Evolutionary conservation across 2,797 vertebrate genomes (phyloP), one percentile per base, ranked within the genome.

Genomic region (Masticophis lateralis): DNA sequence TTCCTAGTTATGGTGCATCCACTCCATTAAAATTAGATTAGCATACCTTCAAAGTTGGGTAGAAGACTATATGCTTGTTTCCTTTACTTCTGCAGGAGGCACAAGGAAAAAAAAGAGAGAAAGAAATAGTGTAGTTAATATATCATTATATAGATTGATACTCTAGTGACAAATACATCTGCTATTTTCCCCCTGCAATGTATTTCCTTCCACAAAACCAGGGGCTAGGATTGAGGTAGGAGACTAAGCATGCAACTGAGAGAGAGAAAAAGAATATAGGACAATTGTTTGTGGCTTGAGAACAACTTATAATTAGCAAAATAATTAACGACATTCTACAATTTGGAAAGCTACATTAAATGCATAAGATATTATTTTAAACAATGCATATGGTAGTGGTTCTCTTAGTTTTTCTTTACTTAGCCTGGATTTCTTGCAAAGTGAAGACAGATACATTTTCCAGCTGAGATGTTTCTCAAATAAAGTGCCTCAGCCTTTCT

Each of bases 21-120:
- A 60, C 25, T 74, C 22, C 32, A 90, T 86, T 91, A 59, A 90
- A 93, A 88, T 93, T 16, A 86, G 11, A 56, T 61, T 43, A 60
- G 57, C 8, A 1, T 97, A 99, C 99, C 99, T 99, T 99, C 93
- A 99, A 95, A 1, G 99, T 98, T 1, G 99, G 99, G 94, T 99
- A 99, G 98, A 99, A 99, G 86, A 99, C 97, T 0, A 98, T 96
- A 94, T 98, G 98, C 93, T 98, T 99, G 12, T 97, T 98, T 27
- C 98, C 98, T 88, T 98, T 99, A 97, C 92, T 98, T 96, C 99
- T 99, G 97, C 92, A 98, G 97, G 92, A 86, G 89, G 95, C 92
- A 87, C 32, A 95, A 93, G 51, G 79, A 20, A 60, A 18, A 59
- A 90, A 16, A 5, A 47, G 1, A 83, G 37, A 83, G 37, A 83